Base-by-base conservation (phyloP, 1,140 invertebrate genomes). In the Platyscapa corneri region DNA sequence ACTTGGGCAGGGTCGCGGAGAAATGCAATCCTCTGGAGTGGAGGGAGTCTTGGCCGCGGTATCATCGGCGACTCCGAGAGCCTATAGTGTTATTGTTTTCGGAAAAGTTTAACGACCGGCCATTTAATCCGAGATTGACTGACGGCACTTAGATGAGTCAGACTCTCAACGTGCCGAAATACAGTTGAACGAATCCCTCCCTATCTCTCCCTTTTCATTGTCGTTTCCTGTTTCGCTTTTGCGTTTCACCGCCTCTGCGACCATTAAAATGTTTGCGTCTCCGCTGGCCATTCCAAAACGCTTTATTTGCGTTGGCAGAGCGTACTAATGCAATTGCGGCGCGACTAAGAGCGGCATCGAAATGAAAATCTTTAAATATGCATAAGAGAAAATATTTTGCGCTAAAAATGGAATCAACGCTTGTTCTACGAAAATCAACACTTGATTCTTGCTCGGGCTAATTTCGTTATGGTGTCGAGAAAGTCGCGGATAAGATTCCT, bases 121-220 rank as follows among this genome's bases (percentile, higher is more conserved):
- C 67, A 20, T 82, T 82, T 46, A 82, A 87, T 79, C 85, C 82
- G 64, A 85, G 76, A 72, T 74, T 72, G 80, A 72, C 42, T 10
- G 65, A 70, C 39, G 79, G 79, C 64, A 27, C 84, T 86, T 83
- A 87, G 85, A 85, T 86, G 80, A 88, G 86, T 88, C 86, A 88
- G 82, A 83, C 85, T 70, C 80, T 87, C 67, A 76, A 39, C 49
- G 60, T 75, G 84, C 46, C 80, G 32, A 82, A 82, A 82, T 72
- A 53, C 67, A 30, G 64, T 70, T 70, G 39, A 30, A 27, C 42
- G 34, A 46, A 3, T 53, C 64, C 39, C 75, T 53, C 42, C 37
- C 74, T 37, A 34, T 60, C 75, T 46, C 32, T 20, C 53, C 64
- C 18, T 37, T 60, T 27, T 49, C 84, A 32, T 80, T 49, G 39